These are phyloP conservation scores for Mechanitis mazaeus DNA, from an alignment of 2,888 invertebrate genomes.

Conservation along the genomic window DNA sequence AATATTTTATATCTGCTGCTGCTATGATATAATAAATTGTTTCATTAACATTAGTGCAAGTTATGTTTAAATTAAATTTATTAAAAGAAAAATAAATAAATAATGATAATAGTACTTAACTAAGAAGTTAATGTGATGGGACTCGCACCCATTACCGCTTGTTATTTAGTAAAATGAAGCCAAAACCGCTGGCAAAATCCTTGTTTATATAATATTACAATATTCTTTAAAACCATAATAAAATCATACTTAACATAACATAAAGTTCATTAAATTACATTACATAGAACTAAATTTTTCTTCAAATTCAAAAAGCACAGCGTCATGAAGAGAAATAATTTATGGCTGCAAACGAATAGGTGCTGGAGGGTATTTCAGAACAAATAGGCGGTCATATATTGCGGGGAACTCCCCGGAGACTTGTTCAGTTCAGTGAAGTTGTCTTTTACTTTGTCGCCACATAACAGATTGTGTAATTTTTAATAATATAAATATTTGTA, in stretches of 20 bases:
- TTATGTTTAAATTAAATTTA: too few species aligned
- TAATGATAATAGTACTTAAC: too few species aligned
- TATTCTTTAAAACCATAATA: neutral
- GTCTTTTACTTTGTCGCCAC: conserved; percentile 23
- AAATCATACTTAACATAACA: neutral
- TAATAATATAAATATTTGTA: neutral
- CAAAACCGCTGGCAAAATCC: too few species aligned
- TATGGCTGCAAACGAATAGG: conserved; percentile 17
- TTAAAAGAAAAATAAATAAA: too few species aligned
- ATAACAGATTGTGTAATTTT: conserved; percentile 14
- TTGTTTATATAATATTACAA: too few species aligned
- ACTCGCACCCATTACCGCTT: too few species aligned
- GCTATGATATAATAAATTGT: too few species aligned
- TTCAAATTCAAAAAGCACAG: conserved; percentile 5
- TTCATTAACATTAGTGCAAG: too few species aligned
- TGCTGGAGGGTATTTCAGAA: conserved; percentile 18
- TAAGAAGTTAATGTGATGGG: too few species aligned
- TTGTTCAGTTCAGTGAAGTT: conserved; percentile 31
- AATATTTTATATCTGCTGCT: too few species aligned
- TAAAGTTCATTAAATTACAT: neutral
- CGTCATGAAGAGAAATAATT: conserved; percentile 13
- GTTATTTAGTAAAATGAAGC: too few species aligned
- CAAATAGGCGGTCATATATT: conserved; percentile 24
- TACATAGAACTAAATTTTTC: neutral
- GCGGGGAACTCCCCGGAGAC: conserved; percentile 31